These are phyloP conservation scores for Eupithecia insigniata DNA, from an alignment of 2,888 invertebrate species.

Conservation along the genomic window DNA sequence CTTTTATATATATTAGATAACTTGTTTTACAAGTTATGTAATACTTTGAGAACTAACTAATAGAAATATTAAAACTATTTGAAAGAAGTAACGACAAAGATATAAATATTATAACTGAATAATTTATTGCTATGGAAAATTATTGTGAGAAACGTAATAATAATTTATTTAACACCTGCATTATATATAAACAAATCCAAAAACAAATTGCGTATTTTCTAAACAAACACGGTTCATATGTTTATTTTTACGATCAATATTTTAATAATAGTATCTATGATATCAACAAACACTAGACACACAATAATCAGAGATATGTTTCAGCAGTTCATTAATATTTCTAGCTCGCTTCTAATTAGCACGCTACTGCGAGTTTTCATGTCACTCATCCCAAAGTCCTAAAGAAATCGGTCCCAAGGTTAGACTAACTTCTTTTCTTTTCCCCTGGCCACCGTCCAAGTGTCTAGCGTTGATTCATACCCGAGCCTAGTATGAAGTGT, in stretches of 20 bases:
- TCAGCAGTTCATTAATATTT: conserved; percentile 41
- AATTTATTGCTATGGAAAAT: background rate
- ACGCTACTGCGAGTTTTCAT: conserved; percentile 28
- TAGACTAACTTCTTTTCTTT: conserved; percentile 50
- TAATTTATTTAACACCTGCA: background rate
- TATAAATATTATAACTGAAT: background rate
- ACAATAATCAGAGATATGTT: conserved; percentile 32
- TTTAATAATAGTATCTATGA: background rate
- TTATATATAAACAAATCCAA: too few species aligned
- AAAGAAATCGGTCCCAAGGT: conserved; percentile 56
- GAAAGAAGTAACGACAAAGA: background rate
- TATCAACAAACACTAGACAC: background rate
- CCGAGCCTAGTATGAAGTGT: conserved; percentile 41
- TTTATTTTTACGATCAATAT: too few species aligned
- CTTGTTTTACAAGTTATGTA: background rate
- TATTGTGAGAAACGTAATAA: background rate
- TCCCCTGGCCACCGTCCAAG: conserved; percentile 65
- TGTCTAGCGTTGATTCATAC: conserved; percentile 66
- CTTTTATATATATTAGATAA: too few species aligned
- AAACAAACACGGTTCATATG: background rate
- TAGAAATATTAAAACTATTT: background rate
- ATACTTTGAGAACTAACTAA: background rate
- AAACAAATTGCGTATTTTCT: background rate
- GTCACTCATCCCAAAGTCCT: conserved; percentile 36
- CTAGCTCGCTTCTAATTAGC: conserved; percentile 39